Base-by-base conservation (phyloP, 2,113 vertebrate species). In the Gadus chalcogrammus region DNA sequence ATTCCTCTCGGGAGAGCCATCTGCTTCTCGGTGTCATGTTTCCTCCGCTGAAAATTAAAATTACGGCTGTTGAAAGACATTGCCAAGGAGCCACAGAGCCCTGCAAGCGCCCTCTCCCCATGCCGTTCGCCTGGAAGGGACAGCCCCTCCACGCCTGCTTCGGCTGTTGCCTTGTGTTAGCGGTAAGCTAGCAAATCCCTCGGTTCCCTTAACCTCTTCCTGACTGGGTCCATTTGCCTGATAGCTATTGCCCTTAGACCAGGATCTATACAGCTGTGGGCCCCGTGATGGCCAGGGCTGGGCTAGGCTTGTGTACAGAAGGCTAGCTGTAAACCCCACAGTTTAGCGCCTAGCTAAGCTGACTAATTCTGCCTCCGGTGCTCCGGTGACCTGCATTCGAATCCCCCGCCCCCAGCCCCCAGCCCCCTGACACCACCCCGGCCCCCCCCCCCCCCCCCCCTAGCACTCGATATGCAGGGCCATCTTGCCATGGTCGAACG, bases 381-480 rank as follows among this genome's bases (percentile, higher is more conserved):
- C 76, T 81, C 80, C 67, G 81, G 64, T 84, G 82, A 83, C 86
- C 83, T 83, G 79, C 76, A 82, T 84, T 78, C 84, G 62, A 35
- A 70, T 65, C 1, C 24, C 18, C 3, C 58, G 61, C 64, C 4
- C 20, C 59, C 72, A n/a, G n/a, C 59, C 18, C 3, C 58, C 18
- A 59, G 67, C 71, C 38, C 38, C 5, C 38, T 11, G 11, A 6
- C 38, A 42, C 38, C 38, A 42, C 38, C 38, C 5, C 3, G 24
- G 22, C 22, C 70, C 71, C 61, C 71, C 67, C 70, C 70, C 65
- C n/a, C 53, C 28, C 53, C 7, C 27, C 65, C 56, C 48, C 63
- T 17, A 15, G 12, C 31, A 18, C 12, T 48, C 6, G 42, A 13
- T 48, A 48, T 48, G 42, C 42, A 48, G 42, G 42, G 42, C 42